Base-by-base conservation (phyloP, 2,888 invertebrate species). In the Nomada flava region DNA sequence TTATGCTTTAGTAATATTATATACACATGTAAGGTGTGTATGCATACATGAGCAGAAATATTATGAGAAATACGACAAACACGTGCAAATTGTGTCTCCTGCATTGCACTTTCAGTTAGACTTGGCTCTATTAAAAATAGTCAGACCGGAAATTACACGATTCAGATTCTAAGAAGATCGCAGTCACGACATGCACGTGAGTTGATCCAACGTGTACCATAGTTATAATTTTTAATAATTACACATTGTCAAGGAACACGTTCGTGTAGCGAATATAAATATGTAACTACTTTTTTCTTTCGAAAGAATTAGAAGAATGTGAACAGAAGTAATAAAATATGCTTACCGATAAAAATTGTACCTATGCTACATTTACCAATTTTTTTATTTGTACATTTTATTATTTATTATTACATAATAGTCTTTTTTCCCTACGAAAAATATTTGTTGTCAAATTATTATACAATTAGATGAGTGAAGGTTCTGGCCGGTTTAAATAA, bases 81-180 rank as follows among this genome's bases (percentile, higher is more conserved):
- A 20, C 15, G 18, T 44, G 23, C 26, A n/a, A 63, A 63, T 3
- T 23, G 47, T 18, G 42, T 18, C n/a, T 3, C 11, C 9, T 9
- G 18, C n/a, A 36, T 36, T 36, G 36, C n/a, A 50, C 50, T 50
- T 65, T 65, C 64, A 65, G 50, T 50, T 50, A 50, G 9, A 18
- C 18, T n/a, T 29, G 11, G 50, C n/a, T 65, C 29, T n/a, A 36
- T 65, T 64, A 36, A 57, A 65, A 53, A 65, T n/a, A 47, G 23
- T 44, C 47, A 23, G 47, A 26, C 44, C 50, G 65, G 65, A 65
- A 53, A 52, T 53, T 23, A 20, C 18, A 18, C 11, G 42, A 68
- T 42, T 68, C 29, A 42, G 20, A 55, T 68, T 18, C 68, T 23
- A 18, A 15, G 18, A 68, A 55, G 18, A 68, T 42, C 68, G 20